Evolutionary conservation across 2,113 vertebrate species (phyloP), one percentile per base, ranked within the genome.

Genomic region (Colius striatus): DNA sequence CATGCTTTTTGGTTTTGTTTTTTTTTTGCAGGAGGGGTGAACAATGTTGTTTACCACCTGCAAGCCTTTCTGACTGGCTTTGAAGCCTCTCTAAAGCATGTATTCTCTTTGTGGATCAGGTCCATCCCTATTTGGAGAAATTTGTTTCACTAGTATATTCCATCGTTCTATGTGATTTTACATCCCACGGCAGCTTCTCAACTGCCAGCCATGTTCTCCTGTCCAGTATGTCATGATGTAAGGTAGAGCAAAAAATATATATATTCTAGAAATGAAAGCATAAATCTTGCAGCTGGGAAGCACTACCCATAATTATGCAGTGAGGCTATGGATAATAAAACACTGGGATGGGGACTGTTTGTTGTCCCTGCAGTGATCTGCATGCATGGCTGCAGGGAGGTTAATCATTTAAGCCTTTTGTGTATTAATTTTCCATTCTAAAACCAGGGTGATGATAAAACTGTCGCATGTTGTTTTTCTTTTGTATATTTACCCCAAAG

Each of bases 331-430:
- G 54, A 36, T 65, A 34, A 36, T 65, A 34, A 54, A 84, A 55
- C 34, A 41, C 18, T 48, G 60, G 16, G 61, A 22, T 34, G 16
- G 29, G 8, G 32, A 78, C n/a, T 48, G 6, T 67, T 50, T 34
- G 63, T 86, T 60, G 38, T 18, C 25, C 45, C 3, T 48, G 13
- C 55, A 30, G 22, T 61, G 34, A 34, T 78, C n/a, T 88, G 55
- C n/a, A 15, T 0, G 0, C 0, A 3, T 66, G 23, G 36, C 48
- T 80, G 16, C 48, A 57, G 43, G 17, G 34, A 62, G 3, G 4
- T 62, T 70, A 66, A 60, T 84, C 4, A 21, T 81, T 47, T 74
- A 60, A 45, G 18, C 14, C 9, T 51, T 84, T 60, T 18, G 15
- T 48, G 10, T 60, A 18, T 51, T 54, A 23, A 45, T 72, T 79